Evolutionary conservation across 2,888 invertebrate species (phyloP), one percentile per base, ranked within the genome.

Genomic region (Ypsolopha sequella): DNA sequence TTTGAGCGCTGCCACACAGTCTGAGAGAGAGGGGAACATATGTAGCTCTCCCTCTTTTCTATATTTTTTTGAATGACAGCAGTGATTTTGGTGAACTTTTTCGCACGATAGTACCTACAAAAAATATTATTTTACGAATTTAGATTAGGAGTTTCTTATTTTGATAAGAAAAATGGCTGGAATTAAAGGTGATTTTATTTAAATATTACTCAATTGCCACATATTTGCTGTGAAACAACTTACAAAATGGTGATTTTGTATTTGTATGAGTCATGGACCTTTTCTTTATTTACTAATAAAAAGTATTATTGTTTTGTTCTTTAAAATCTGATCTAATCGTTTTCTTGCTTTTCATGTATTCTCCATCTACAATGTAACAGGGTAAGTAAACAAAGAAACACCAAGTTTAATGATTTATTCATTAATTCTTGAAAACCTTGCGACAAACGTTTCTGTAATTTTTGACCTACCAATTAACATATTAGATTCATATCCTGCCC

Each of bases 171-270:
- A 54, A 68, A 87, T 87, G 87, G 86, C 87, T 64, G 87, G 87
- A 68, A 81, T 87, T 47, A 87, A 87, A 79, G 86, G 87, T 87
- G n/a, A n/a, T n/a, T n/a, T n/a, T n/a, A n/a, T n/a, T n/a, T n/a
- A n/a, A n/a, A n/a, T n/a, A n/a, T n/a, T n/a, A n/a, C n/a, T n/a
- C n/a, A n/a, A n/a, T n/a, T n/a, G n/a, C n/a, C n/a, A n/a, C n/a
- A n/a, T n/a, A n/a, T n/a, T n/a, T n/a, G n/a, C n/a, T 34, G 53
- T 54, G 51, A 53, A 52, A 11, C 10, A 11, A 11, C 44, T 43
- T 11, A 6, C 34, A 48, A 11, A 33, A 49, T 11, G 10, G 41
- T n/a, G 33, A 13, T 34, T 50, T 50, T 24, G 24, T 24, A 24
- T 24, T 24, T 24, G 2, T 24, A 24, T 24, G 24, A 24, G 24